phyloP scores from a whole-genome alignment of 2,888 invertebrate genomes.

The Dichetophora obliterata region DNA sequence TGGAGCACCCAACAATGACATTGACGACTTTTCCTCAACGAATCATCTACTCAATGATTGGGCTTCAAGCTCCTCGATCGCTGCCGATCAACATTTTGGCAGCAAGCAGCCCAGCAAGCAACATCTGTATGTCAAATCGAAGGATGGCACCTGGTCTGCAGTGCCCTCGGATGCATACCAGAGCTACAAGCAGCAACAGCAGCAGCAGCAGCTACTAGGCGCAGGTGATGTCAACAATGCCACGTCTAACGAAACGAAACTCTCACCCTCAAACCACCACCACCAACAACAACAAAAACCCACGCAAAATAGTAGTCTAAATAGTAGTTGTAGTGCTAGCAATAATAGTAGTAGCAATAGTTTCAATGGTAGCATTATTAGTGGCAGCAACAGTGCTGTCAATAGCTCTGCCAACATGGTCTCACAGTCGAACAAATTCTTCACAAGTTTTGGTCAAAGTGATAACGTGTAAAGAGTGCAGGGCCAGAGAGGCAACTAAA shows the following conservation, averaged over 20 bases:
- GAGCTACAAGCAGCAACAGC: constrained; percentile 59
- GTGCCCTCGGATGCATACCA: constrained; percentile 68
- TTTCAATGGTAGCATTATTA: constrained; percentile 51
- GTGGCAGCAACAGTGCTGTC: constrained; percentile 40
- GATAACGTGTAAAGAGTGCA: constrained; percentile 65
- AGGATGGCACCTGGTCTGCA: constrained; percentile 69
- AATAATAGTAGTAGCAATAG: constrained; percentile 52
- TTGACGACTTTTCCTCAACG: constrained; percentile 62
- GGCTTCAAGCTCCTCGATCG: constrained; percentile 63
- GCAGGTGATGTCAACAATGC: constrained; percentile 57
- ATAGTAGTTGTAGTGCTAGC: constrained; percentile 52
- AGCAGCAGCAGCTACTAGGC: constrained; percentile 53
- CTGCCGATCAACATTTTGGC: constrained; percentile 60
- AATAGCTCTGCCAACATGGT: constrained; percentile 26
- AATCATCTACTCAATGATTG: constrained; percentile 65
- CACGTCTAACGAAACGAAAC: constrained; percentile 55
- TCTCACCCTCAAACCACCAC: constrained; percentile 55
- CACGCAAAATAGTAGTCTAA: constrained; percentile 38
- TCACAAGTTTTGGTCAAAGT: constrained; percentile 69
- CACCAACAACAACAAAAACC: constrained; percentile 39
- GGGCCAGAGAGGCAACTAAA: background rate
- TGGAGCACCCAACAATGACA: constrained; percentile 36
- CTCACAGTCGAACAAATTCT: constrained; percentile 64
- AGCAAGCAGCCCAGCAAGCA: constrained; percentile 67
- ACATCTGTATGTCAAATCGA: constrained; percentile 68